Percentiles rank a stretch among this genome's conserved stretches.
Evolutionary conservation across 2,797 vertebrate genomes (phyloP).

Genomic region (Botia kubotai): DNA sequence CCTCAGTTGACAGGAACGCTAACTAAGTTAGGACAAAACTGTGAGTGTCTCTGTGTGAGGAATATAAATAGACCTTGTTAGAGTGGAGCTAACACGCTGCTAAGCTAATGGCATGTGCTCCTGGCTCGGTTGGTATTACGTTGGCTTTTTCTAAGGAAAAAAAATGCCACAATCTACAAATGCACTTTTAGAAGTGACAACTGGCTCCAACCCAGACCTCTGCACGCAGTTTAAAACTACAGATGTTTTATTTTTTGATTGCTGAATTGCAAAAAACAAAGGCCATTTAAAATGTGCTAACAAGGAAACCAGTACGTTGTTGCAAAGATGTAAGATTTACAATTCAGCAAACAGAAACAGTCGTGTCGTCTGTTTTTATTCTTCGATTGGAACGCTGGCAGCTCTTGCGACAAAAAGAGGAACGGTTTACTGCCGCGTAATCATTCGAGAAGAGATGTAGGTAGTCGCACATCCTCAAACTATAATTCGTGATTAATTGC

Average conservation of each 20-base stretch:
- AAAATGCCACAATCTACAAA: neutral
- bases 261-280: conserved; percentile 19
- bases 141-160: neutral
- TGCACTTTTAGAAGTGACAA: neutral
- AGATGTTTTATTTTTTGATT: conserved; percentile 6
- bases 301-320: conserved; percentile 11
- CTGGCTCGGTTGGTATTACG: neutral
- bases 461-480: conserved; percentile 15
- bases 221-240: conserved; percentile 7
- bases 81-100: conserved; percentile 9
- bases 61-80: conserved; percentile 41
- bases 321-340: conserved; percentile 23
- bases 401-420: conserved; percentile 1
- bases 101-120: conserved; percentile 17
- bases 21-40: conserved; percentile 38
- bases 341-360: neutral
- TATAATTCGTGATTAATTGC: conserved; percentile 46
- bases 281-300: conserved; percentile 18
- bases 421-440: neutral
- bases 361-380: neutral
- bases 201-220: conserved; percentile 6
- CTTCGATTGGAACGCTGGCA: neutral
- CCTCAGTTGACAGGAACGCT: conserved; percentile 31
- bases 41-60: conserved; percentile 22
- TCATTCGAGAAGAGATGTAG: conserved; percentile 30